These are phyloP conservation scores for Thamnophis sirtalis DNA, from an alignment of 2,113 vertebrate species.

Conservation along the genomic window DNA sequence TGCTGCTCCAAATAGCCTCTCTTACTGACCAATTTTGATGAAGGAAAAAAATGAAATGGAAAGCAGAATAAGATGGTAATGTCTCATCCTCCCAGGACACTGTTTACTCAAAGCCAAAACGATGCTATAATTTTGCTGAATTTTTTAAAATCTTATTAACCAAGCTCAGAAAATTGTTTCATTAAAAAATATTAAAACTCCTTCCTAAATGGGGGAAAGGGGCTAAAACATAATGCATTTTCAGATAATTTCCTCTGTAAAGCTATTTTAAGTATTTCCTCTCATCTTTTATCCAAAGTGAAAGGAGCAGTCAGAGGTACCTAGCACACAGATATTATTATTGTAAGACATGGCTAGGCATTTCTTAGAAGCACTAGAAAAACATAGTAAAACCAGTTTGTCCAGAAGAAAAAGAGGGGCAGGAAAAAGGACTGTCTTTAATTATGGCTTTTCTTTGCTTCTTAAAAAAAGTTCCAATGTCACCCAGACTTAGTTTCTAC, in stretches of 20 bases:
- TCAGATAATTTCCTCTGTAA: neutral
- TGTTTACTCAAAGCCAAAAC: neutral
- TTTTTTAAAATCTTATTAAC: neutral
- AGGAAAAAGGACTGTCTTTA: neutral
- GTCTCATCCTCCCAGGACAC: neutral
- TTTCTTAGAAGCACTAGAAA: neutral
- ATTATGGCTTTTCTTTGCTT: neutral
- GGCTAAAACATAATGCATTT: neutral
- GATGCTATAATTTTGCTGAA: neutral
- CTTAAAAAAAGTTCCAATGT: neutral
- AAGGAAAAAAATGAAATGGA: neutral
- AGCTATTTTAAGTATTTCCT: neutral
- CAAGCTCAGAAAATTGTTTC: neutral
- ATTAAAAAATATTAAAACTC: neutral
- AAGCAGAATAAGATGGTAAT: neutral
- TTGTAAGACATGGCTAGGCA: neutral
- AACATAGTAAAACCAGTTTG: neutral
- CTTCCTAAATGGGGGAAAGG: neutral
- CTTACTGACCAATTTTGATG: neutral
- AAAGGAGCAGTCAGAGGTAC: neutral
- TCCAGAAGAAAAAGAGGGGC: neutral
- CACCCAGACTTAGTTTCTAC: neutral
- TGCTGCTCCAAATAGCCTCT: neutral
- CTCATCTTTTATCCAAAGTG: neutral
- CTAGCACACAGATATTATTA: no score